Evolutionary conservation across 2,797 vertebrate species (phyloP).

Genomic region (Cynopterus sphinx): DNA sequence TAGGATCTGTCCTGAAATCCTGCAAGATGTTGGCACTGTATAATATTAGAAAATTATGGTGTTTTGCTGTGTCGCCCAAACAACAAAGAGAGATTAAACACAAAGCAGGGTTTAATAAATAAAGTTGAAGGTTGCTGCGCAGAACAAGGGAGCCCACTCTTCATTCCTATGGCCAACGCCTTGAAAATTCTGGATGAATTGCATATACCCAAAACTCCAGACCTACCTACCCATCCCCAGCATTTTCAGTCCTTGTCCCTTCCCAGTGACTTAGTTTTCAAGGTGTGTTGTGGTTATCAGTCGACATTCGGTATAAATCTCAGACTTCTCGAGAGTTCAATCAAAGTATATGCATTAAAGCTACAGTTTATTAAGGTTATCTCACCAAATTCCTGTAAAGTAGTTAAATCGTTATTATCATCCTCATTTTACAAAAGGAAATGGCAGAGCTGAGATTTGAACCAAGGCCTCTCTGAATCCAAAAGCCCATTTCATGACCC

Average conservation of each 20-base stretch:
- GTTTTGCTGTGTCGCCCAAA: conserved; percentile 64
- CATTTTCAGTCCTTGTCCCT: neutral
- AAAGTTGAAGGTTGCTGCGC: conserved; percentile 67
- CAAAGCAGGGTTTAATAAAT: conserved; percentile 66
- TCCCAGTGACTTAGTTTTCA: neutral
- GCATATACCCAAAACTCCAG: neutral
- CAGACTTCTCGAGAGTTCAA: neutral
- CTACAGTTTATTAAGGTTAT: neutral
- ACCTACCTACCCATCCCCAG: neutral
- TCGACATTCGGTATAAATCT: neutral
- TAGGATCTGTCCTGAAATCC: conserved; percentile 65
- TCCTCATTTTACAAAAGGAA: neutral
- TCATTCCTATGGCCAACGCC: conserved; percentile 15
- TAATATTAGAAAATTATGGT: conserved; percentile 64
- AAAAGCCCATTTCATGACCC: neutral
- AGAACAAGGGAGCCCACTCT: conserved; percentile 7
- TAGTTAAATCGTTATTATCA: neutral
- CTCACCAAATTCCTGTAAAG: neutral
- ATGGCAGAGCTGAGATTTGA: neutral
- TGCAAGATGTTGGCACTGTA: conserved; percentile 50
- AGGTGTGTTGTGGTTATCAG: neutral
- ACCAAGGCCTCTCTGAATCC: neutral
- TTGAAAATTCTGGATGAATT: conserved; percentile 50
- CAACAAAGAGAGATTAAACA: conserved; percentile 68
- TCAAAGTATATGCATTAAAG: neutral